Evolutionary conservation across 2,113 vertebrate species (phyloP).

Genomic region (Holacanthus passer): DNA sequence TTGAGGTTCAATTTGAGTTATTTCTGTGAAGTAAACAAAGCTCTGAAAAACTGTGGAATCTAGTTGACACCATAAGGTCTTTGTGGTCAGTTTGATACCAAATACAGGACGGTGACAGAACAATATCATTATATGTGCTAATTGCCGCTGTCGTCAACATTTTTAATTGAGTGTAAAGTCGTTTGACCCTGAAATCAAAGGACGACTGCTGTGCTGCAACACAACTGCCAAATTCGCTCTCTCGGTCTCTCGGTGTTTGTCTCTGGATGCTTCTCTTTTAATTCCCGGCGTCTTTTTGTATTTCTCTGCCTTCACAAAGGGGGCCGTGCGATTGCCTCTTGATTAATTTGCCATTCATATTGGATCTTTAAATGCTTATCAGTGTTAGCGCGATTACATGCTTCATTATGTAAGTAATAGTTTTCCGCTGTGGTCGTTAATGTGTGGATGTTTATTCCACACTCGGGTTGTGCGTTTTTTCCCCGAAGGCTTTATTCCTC

Average conservation of each 20-base stretch:
- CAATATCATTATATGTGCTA: slow-evolving; percentile 2
- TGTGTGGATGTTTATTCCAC: slow-evolving; percentile 57
- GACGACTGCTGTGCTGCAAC: neutral
- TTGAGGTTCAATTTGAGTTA: slow-evolving; percentile 10
- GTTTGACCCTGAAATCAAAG: slow-evolving; percentile 8
- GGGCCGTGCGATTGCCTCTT: slow-evolving; percentile 56
- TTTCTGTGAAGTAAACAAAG: slow-evolving; percentile 29
- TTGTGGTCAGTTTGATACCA: slow-evolving; percentile 26
- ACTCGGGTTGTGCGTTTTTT: neutral
- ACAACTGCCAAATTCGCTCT: slow-evolving; percentile 18
- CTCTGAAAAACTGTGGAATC: neutral
- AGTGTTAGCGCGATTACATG: slow-evolving; percentile 62
- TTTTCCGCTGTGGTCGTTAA: slow-evolving; percentile 52
- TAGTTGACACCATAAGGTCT: neutral
- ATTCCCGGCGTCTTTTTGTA: slow-evolving; percentile 46
- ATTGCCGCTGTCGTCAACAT: slow-evolving; percentile 35
- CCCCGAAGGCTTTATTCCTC: slow-evolving; percentile 38
- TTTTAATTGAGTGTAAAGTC: slow-evolving; percentile 53
- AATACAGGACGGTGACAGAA: slow-evolving; percentile 10
- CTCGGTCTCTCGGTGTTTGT: slow-evolving; percentile 20
- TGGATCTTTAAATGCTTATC: slow-evolving; percentile 70
- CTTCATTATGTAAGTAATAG: slow-evolving; percentile 66
- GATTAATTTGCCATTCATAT: slow-evolving; percentile 67
- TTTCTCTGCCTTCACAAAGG: slow-evolving; percentile 44
- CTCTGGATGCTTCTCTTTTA: slow-evolving; percentile 30